Evolutionary conservation across 1,140 invertebrate species (phyloP).

Genomic region (Euwallacea similis): DNA sequence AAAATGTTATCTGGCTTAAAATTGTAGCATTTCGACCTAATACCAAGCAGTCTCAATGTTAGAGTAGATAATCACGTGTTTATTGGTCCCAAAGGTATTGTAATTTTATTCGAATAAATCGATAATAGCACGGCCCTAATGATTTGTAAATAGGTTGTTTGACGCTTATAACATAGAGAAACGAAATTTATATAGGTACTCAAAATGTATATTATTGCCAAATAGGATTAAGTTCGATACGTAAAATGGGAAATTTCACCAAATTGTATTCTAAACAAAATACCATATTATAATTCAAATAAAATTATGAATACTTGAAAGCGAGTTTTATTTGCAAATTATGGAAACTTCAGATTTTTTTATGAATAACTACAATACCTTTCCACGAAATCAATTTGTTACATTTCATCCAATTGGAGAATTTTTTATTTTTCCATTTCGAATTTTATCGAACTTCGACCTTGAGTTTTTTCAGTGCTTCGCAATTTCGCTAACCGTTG

Average conservation of each 20-base stretch:
- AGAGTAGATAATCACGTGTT: constrained; percentile 5
- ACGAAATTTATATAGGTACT: constrained; percentile 6
- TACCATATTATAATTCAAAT: constrained; percentile 13
- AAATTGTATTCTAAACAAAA: constrained; percentile 14
- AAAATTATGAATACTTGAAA: constrained; percentile 19
- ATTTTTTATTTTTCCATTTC: too few species aligned
- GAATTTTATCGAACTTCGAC: too few species aligned
- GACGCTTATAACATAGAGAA: background rate
- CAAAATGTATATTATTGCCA: constrained; percentile 8
- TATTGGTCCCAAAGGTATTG: constrained; percentile 8
- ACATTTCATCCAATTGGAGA: too few species aligned
- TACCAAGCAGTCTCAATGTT: background rate
- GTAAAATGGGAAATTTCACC: background rate
- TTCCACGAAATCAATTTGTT: too few species aligned
- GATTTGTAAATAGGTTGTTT: constrained; percentile 14
- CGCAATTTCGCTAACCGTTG: too few species aligned
- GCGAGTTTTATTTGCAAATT: background rate
- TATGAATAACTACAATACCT: too few species aligned
- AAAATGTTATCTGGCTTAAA: too few species aligned
- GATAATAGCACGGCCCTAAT: constrained; percentile 3
- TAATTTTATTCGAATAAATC: constrained; percentile 22
- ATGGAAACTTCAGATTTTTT: background rate
- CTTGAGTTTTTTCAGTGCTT: too few species aligned
- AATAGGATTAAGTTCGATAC: constrained; percentile 11
- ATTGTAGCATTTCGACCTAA: too few species aligned